Evolutionary conservation across 2,113 vertebrate species (phyloP).

Genomic region (Aspiorhynchus laticeps): DNA sequence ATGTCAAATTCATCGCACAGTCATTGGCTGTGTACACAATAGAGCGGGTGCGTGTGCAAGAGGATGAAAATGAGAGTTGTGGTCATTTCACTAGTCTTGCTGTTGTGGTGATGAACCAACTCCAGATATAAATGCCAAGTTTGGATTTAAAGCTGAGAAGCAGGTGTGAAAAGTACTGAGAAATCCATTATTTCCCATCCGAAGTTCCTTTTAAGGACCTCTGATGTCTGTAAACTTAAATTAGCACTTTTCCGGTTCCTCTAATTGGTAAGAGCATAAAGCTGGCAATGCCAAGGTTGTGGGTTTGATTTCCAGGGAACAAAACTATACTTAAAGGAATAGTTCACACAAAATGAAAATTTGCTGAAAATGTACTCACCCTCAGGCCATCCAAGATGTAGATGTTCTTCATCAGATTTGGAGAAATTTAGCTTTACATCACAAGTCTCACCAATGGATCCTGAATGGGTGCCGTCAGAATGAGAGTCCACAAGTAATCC

Average conservation of each 20-base stretch:
- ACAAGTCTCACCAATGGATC: background rate
- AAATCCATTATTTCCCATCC: background rate
- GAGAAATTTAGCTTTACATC: background rate
- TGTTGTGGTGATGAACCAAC: constrained; percentile 31
- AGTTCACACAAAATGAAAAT: background rate
- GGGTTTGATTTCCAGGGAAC: background rate
- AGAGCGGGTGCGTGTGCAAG: constrained; percentile 2
- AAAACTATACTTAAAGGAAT: background rate
- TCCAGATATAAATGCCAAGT: constrained; percentile 14
- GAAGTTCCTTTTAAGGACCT: background rate
- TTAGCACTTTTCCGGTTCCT: background rate
- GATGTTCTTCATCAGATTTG: too few relatives aligned
- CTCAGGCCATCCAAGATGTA: background rate
- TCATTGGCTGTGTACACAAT: constrained; percentile 27
- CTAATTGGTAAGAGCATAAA: background rate
- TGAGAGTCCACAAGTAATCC: background rate
- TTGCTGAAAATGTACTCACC: background rate
- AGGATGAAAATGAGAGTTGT: background rate
- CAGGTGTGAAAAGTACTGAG: constrained; percentile 28
- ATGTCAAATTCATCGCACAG: background rate
- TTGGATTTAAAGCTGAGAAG: constrained; percentile 38
- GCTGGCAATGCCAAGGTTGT: background rate
- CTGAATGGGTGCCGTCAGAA: background rate
- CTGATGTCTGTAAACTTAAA: constrained; percentile 8
- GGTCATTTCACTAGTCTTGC: constrained; percentile 31